Conservation (phyloP, 2,888 invertebrate species). For the Drosophila neutralis region DNA sequence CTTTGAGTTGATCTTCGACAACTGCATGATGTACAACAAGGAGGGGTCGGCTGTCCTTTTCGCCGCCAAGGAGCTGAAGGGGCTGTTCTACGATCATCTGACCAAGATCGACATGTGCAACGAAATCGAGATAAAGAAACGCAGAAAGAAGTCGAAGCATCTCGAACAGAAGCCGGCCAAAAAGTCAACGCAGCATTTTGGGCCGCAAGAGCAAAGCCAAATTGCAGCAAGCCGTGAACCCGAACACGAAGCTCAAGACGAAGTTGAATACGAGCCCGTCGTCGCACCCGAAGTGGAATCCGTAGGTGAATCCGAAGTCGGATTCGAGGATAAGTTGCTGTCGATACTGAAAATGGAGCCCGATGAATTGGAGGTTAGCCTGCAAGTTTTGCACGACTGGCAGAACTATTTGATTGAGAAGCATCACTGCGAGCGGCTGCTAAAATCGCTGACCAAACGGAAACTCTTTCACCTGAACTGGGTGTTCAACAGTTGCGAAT, state of each 20-base stretch:
- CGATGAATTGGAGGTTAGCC: not conserved
- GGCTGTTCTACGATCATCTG: constrained; percentile 14
- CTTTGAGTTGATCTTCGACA: constrained; percentile 44
- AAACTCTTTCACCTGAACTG: constrained; percentile 34
- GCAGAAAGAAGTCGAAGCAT: not conserved
- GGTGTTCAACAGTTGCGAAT: constrained; percentile 28
- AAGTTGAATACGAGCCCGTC: not conserved
- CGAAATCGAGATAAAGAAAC: constrained; percentile 34
- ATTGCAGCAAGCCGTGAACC: not conserved
- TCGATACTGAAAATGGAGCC: not conserved
- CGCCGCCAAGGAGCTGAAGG: constrained; percentile 33
- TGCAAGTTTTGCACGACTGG: not conserved
- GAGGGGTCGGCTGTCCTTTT: constrained; percentile 19
- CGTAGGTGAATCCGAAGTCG: not conserved
- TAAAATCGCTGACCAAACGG: constrained; percentile 25
- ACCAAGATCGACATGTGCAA: constrained; percentile 10
- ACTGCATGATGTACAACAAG: constrained; percentile 41
- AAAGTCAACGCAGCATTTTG: not conserved
- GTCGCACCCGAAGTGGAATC: not conserved
- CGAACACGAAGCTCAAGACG: not conserved
- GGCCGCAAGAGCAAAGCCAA: not conserved
- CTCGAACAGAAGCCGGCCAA: not conserved
- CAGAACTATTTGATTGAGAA: constrained; percentile 40
- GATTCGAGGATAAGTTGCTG: no score
- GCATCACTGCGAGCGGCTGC: constrained; percentile 28